Evolutionary conservation across 2,113 vertebrate genomes (phyloP).

Genomic region (Eurystomus gularis): DNA sequence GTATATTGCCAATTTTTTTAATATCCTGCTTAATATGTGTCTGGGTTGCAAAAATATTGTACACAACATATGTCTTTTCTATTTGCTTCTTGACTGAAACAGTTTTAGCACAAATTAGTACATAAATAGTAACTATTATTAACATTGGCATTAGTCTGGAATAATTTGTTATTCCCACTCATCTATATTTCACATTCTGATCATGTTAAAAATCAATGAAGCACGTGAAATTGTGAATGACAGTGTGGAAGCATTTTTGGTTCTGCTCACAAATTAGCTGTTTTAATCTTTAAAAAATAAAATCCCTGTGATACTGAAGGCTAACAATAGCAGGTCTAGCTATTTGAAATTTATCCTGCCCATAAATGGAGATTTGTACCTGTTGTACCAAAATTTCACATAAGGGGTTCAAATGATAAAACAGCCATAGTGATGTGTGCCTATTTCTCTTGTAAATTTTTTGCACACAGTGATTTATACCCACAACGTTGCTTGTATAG

Average conservation of each 20-base stretch:
- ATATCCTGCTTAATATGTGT: not conserved
- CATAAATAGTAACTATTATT: conserved; percentile 35
- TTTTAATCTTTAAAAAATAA: not conserved
- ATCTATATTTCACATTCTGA: conserved; percentile 23
- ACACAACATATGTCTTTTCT: not conserved
- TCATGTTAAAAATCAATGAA: conserved; percentile 37
- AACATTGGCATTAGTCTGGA: conserved; percentile 33
- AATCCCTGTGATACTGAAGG: not conserved
- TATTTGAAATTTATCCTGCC: not conserved
- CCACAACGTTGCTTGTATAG: not conserved
- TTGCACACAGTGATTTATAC: not conserved
- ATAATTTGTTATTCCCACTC: conserved; percentile 20
- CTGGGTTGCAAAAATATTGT: conserved; percentile 6
- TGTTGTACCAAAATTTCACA: not conserved
- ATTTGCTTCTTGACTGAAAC: conserved; percentile 8
- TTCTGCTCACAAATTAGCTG: not conserved
- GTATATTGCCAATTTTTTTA: not conserved
- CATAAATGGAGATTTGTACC: not conserved
- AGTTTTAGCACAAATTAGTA: conserved; percentile 11
- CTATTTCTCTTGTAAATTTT: not conserved
- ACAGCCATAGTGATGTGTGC: not conserved
- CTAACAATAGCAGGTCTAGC: not conserved
- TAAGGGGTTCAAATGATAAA: not conserved
- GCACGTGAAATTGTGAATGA: not conserved
- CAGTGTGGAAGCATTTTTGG: conserved; percentile 9